Evolutionary conservation across 2,888 invertebrate species (phyloP).

Genomic region (Rhorus exstirpatorius): DNA sequence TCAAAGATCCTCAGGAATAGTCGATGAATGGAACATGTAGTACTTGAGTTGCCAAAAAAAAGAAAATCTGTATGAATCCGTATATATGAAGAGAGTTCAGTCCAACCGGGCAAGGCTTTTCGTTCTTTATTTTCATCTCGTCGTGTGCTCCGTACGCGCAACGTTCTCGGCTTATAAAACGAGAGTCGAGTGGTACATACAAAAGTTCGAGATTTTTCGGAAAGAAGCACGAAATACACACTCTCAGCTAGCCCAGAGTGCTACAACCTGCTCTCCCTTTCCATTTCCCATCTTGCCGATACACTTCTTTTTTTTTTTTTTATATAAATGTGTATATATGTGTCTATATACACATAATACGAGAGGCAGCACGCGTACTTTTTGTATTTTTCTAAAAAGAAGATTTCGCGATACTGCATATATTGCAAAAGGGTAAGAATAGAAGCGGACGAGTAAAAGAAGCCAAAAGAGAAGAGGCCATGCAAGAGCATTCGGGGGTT

Average conservation of each 20-base stretch:
- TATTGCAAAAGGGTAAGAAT: conserved; percentile 48
- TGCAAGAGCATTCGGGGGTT: conserved; percentile 33
- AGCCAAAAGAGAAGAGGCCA: not conserved
- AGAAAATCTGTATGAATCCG: not conserved
- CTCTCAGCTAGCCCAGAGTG: conserved; percentile 33
- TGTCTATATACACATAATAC: conserved; percentile 12
- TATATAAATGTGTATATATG: not conserved
- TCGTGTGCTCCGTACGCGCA: conserved; percentile 40
- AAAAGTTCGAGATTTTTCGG: conserved; percentile 64
- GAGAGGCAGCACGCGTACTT: conserved; percentile 35
- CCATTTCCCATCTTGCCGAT: conserved; percentile 18
- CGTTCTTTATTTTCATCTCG: conserved; percentile 57
- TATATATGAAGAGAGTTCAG: not conserved
- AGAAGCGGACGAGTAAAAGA: conserved; percentile 20
- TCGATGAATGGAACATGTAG: no score
- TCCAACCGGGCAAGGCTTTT: conserved; percentile 18
- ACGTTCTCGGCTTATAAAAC: conserved; percentile 51
- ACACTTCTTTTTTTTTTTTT: no score
- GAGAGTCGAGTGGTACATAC: conserved; percentile 60
- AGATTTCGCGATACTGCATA: conserved; percentile 52
- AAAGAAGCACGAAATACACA: conserved; percentile 45
- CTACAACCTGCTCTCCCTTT: conserved; percentile 52
- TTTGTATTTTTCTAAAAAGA: conserved; percentile 44
- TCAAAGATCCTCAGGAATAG: no score
- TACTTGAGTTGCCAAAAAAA: not conserved